phyloP scores from a whole-genome alignment of 53 echinoderm and acorn worm genomes.

The Zoroaster sp. region DNA sequence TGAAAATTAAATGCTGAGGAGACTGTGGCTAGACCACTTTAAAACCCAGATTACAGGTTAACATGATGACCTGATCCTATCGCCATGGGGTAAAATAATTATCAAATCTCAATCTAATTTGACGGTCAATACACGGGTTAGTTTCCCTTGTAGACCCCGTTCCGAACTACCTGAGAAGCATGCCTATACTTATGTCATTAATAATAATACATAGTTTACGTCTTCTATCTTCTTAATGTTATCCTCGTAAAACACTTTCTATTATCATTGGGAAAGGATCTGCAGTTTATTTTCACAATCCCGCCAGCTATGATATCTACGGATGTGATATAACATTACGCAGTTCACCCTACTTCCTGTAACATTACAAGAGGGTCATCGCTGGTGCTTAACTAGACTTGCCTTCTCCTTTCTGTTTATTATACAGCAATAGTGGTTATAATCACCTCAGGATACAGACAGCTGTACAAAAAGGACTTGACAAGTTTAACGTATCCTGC shows the following conservation, averaged over 20 bases:
- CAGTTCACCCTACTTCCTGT: background rate
- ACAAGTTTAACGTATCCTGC: slow-evolving; percentile 17
- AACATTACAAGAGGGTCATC: background rate
- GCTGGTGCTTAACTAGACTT: background rate
- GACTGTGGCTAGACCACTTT: no score
- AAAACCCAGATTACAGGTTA: no score
- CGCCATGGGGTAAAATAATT: no score
- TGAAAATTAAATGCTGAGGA: no score
- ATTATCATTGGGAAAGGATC: background rate
- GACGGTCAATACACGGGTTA: no score
- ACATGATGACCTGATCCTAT: no score
- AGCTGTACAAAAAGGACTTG: background rate
- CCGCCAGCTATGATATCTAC: slow-evolving; percentile 7
- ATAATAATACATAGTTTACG: no score
- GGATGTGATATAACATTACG: slow-evolving; percentile 19
- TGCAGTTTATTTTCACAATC: background rate
- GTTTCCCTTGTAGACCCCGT: no score
- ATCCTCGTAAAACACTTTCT: background rate
- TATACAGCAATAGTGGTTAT: background rate
- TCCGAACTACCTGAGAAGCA: no score
- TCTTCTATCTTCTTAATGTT: background rate
- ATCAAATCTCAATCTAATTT: no score
- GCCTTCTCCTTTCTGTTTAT: background rate
- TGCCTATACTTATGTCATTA: no score
- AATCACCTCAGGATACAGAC: background rate